Evolutionary conservation across 2,797 vertebrate species (phyloP).

Genomic region (Crenuchus spilurus): DNA sequence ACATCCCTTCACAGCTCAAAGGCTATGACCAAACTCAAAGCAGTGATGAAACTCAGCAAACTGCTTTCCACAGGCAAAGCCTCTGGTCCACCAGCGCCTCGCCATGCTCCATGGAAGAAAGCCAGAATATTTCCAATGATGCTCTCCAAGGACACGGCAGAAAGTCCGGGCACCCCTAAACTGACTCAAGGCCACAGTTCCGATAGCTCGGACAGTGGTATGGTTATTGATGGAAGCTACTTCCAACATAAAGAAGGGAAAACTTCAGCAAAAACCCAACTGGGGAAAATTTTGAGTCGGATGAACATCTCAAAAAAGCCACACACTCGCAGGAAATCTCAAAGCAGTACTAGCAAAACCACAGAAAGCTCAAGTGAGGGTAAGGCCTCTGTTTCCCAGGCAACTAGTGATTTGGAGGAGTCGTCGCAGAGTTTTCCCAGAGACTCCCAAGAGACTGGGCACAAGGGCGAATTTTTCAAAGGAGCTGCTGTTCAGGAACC

Average conservation of each 20-base stretch:
- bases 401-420: slow-evolving; percentile 45
- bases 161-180: slow-evolving; percentile 71
- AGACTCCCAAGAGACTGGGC: slow-evolving; percentile 69
- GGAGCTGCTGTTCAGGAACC: slow-evolving; percentile 59
- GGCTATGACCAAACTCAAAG: slow-evolving; percentile 68
- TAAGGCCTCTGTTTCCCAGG: slow-evolving; percentile 47
- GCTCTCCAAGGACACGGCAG: slow-evolving; percentile 45
- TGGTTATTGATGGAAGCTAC: slow-evolving; percentile 82
- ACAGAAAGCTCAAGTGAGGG: slow-evolving; percentile 38
- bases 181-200: slow-evolving; percentile 61
- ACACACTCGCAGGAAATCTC: slow-evolving; percentile 55
- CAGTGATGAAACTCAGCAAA: slow-evolving; percentile 70
- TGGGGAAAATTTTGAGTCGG: slow-evolving; percentile 67
- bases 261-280: slow-evolving; percentile 70
- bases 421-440: slow-evolving; percentile 71
- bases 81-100: slow-evolving; percentile 57
- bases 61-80: slow-evolving; percentile 66
- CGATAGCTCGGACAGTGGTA: slow-evolving; percentile 64
- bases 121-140: slow-evolving; percentile 84
- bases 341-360: slow-evolving; percentile 52
- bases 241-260: slow-evolving; percentile 75
- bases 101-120: slow-evolving; percentile 84
- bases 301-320: slow-evolving; percentile 66
- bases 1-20: slow-evolving; percentile 56
- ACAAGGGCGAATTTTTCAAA: slow-evolving; percentile 59